A percentile compares a stretch with the other conserved stretches of the same genome.
Conservation (phyloP, 1,140 invertebrate species). For the Drosophila littoralis region DNA sequence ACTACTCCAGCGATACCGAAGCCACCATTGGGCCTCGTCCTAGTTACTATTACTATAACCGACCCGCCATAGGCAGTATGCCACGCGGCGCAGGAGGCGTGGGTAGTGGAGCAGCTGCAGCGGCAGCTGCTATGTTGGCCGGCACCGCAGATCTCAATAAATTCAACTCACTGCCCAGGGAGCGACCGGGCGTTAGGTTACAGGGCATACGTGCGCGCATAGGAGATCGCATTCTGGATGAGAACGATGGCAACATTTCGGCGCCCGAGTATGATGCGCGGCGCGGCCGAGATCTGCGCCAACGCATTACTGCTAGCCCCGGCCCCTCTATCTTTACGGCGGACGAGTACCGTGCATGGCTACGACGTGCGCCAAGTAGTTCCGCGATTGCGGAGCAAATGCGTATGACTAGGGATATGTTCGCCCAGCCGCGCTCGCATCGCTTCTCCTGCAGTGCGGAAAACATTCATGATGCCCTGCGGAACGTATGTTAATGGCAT, state of each 20-base stretch:
- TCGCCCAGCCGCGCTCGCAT: slow-evolving; percentile 88
- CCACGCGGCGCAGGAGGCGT: slow-evolving; percentile 85
- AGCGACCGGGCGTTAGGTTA: slow-evolving; percentile 87
- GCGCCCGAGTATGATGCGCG: slow-evolving; percentile 91
- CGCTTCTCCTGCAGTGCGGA: slow-evolving; percentile 95
- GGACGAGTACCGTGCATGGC: slow-evolving; percentile 95
- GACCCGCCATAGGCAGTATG: slow-evolving; percentile 85
- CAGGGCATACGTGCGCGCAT: slow-evolving; percentile 77
- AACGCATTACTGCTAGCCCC: slow-evolving; percentile 76
- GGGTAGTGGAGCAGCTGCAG: slow-evolving; percentile 55
- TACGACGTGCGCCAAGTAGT: slow-evolving; percentile 94
- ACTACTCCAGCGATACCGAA: slow-evolving; percentile 97
- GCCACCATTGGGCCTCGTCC: slow-evolving; percentile 91
- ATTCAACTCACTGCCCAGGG: slow-evolving; percentile 90
- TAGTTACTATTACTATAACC: slow-evolving; percentile 90
- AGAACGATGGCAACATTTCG: slow-evolving; percentile 92
- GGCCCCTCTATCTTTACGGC: slow-evolving; percentile 91
- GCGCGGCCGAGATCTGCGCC: slow-evolving; percentile 85
- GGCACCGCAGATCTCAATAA: slow-evolving; percentile 85
- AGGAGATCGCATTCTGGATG: slow-evolving; percentile 87
- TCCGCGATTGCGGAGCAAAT: slow-evolving; percentile 96
- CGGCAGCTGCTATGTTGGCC: slow-evolving; percentile 77
- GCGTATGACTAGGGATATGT: slow-evolving; percentile 88
- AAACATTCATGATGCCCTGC: slow-evolving; percentile 92
- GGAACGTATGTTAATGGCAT: slow-evolving; percentile 87